Conservation (phyloP, 1,140 invertebrate genomes). For the Lethrus apterus region DNA sequence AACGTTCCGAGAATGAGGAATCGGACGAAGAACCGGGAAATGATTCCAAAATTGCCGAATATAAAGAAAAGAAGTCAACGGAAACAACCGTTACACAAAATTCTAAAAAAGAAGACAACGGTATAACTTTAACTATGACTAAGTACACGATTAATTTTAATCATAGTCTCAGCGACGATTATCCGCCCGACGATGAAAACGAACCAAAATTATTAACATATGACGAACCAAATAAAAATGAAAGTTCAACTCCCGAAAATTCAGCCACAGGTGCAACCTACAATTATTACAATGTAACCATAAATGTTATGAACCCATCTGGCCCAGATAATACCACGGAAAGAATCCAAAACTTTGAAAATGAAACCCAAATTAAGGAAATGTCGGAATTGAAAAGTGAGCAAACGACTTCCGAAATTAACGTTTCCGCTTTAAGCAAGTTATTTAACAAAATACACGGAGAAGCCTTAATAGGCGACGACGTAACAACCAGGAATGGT, state of each 20-base stretch:
- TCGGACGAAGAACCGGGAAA: conserved; percentile 10
- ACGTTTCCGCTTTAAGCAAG: no score
- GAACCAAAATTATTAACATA: background rate
- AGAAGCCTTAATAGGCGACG: no score
- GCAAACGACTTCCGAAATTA: no score
- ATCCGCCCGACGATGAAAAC: conserved; percentile 6
- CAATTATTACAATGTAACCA: conserved; percentile 8
- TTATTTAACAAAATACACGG: background rate
- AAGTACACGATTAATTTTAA: no score
- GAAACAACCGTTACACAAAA: background rate
- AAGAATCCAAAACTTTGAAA: background rate
- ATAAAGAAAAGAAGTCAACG: conserved; percentile 8
- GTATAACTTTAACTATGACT: no score
- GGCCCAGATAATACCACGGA: background rate
- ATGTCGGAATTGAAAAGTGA: background rate
- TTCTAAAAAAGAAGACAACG: conserved; percentile 5
- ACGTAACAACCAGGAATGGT: no score
- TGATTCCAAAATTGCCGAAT: conserved; percentile 4
- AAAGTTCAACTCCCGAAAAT: background rate
- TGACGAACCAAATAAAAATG: background rate
- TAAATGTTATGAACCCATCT: background rate
- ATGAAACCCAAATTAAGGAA: background rate
- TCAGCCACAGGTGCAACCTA: background rate
- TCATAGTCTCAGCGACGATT: background rate
- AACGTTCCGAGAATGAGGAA: conserved; percentile 6